Evolutionary conservation across 2,113 vertebrate genomes (phyloP).

Genomic region (mouse (Mus musculus)): DNA sequence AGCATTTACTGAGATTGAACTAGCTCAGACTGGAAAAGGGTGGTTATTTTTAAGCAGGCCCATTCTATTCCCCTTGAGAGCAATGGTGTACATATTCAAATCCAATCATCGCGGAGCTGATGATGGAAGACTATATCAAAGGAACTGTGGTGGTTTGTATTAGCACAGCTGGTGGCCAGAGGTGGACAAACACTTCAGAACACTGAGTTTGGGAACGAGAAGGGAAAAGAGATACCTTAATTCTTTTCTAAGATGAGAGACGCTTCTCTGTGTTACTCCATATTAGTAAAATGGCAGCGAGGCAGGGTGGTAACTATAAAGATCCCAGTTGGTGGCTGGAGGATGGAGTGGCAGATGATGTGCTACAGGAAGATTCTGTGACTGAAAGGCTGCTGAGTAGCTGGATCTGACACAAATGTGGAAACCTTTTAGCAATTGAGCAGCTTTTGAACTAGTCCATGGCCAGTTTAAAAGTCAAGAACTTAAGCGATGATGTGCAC

Average conservation of each 20-base stretch:
- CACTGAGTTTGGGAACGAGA: background rate
- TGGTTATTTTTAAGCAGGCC: constrained; percentile 71
- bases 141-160: constrained; percentile 59
- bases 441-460: background rate
- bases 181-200: constrained; percentile 17
- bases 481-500: background rate
- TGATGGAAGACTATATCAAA: constrained; percentile 20
- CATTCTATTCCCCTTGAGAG: constrained; percentile 62
- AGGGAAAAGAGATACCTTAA: background rate
- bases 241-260: constrained; percentile 45
- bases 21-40: constrained; percentile 30
- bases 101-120: constrained; percentile 47
- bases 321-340: constrained; percentile 1
- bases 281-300: background rate
- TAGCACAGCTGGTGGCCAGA: constrained; percentile 24
- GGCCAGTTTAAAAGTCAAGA: background rate
- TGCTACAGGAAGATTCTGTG: background rate
- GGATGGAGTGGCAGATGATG: background rate
- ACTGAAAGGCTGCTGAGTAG: constrained; percentile 10
- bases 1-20: constrained; percentile 61
- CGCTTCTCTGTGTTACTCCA: background rate
- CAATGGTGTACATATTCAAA: constrained; percentile 50
- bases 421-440: background rate
- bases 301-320: background rate
- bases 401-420: constrained; percentile 10